Conservation (phyloP, 1,140 invertebrate genomes). For the Zaprionus ornatus region DNA sequence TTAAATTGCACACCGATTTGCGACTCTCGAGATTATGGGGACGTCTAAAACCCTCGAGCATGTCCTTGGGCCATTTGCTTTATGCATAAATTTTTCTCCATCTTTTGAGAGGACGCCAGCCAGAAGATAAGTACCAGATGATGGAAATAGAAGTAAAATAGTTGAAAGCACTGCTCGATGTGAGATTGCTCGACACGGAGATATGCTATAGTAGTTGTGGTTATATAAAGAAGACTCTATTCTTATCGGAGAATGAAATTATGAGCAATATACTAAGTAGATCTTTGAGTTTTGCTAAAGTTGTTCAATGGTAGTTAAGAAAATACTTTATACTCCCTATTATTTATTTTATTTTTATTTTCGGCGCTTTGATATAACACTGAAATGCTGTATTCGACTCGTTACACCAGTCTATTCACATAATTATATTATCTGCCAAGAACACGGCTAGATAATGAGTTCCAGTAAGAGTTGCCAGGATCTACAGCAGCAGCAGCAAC, state of each 20-base stretch:
- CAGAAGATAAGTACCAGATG: slow-evolving; percentile 9
- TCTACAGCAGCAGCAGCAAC: neutral
- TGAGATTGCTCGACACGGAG: slow-evolving; percentile 1
- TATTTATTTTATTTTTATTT: no score
- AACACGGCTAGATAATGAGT: neutral
- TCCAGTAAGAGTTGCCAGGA: neutral
- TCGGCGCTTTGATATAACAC: neutral
- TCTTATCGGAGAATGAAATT: neutral
- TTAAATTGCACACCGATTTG: slow-evolving; percentile 51
- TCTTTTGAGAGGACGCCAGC: slow-evolving; percentile 6
- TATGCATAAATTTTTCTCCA: slow-evolving; percentile 27
- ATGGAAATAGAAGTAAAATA: slow-evolving; percentile 11
- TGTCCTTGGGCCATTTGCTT: slow-evolving; percentile 28
- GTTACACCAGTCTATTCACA: neutral
- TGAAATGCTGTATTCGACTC: neutral
- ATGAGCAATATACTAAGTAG: neutral
- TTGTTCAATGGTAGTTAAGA: neutral
- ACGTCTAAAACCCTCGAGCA: slow-evolving; percentile 11
- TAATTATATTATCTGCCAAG: neutral
- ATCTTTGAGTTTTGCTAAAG: neutral
- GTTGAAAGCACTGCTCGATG: neutral
- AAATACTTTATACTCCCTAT: no score
- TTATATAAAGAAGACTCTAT: no score
- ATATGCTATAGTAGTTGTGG: neutral
- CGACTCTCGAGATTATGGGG: slow-evolving; percentile 40